These are phyloP conservation scores for Maccullochella peelii DNA, from an alignment of 2,113 vertebrate genomes.

Conservation along the genomic window DNA sequence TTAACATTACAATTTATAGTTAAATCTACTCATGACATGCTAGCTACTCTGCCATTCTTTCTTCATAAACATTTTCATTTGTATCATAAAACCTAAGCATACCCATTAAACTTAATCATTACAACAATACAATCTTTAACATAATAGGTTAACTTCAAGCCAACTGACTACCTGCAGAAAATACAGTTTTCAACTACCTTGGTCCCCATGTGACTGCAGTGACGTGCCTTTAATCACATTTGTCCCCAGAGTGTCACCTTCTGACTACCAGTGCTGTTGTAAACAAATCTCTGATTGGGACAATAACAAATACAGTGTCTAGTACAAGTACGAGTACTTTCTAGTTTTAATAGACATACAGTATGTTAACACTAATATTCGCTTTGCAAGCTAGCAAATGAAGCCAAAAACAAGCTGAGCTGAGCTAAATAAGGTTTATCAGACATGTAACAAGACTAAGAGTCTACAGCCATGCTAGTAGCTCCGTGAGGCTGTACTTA, in stretches of 20 bases:
- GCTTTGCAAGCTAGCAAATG: background rate
- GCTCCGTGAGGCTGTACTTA: background rate
- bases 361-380: background rate
- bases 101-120: background rate
- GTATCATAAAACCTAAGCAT: background rate
- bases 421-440: background rate
- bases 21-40: too few species aligned
- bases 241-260: too few species aligned
- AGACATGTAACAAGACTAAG: background rate
- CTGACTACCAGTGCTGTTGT: background rate
- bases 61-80: too few species aligned
- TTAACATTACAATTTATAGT: too few species aligned
- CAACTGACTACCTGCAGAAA: background rate
- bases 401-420: background rate
- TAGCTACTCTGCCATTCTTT: too few species aligned
- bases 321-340: background rate
- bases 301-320: background rate
- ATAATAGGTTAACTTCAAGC: background rate
- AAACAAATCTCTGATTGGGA: background rate
- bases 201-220: too few species aligned
- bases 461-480: background rate
- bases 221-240: too few species aligned
- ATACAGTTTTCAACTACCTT: too few species aligned
- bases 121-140: background rate
- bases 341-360: too few species aligned